Evolutionary conservation across 2,888 invertebrate genomes (phyloP), one percentile per base, ranked within the genome.

Genomic region (Pachycephus smyrnensis): DNA sequence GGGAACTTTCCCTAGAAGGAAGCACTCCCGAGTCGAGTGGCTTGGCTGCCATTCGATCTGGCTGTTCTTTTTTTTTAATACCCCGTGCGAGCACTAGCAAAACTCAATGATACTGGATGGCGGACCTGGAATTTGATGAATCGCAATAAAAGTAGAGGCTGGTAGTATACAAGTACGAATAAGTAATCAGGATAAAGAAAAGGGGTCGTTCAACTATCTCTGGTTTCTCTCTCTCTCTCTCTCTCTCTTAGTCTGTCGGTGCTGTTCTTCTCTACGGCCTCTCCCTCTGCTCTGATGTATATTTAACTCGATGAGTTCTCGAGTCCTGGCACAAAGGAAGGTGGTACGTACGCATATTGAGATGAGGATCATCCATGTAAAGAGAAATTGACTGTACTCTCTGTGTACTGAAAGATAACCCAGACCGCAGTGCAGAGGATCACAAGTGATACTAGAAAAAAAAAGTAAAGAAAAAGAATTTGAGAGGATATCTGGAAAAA

Each of bases 291-390:
- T 71, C 71, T 33, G 71, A 71, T 71, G 71, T 71, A 71, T 71
- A 71, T 71, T 71, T 71, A 71, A 71, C 71, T 71, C 71, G 31
- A 71, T 31, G 31, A 31, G 33, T 71, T 33, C 71, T 31, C 71
- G 32, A 71, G 71, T 71, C 71, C 71, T 71, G 71, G 71, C 71
- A 71, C 71, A 71, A 71, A 71, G 71, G 71, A 71, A 55, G 23
- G 23, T 23, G 55, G 55, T 55, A 55, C 55, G 55, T 23, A 55
- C 55, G 55, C 23, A 23, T 55, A 55, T 55, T 55, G 55, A 55
- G 55, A 55, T 55, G 55, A 55, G 55, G 55, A 55, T 55, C 55
- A 55, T 55, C 23, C 55, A 9, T 23, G 55, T 23, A 55, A 55
- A 55, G 23, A 55, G 55, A 55, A 55, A 55, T 55, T 55, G 55